Conservation (phyloP, 2,888 invertebrate species). For the Holacanthella duospinosa region DNA sequence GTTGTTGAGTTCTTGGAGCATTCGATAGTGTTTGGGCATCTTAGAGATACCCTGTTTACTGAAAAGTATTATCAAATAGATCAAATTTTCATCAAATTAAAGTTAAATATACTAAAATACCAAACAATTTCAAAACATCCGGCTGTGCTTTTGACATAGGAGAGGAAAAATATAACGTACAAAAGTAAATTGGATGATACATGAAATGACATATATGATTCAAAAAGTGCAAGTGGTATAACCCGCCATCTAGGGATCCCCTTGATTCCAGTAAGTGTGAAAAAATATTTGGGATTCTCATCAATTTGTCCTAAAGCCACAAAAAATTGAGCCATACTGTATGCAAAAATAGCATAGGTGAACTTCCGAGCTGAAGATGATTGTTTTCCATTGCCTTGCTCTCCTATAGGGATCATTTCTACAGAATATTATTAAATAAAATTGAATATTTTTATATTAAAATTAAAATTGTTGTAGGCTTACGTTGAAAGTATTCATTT, state of each 20-base stretch:
- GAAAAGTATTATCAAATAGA: too few species aligned
- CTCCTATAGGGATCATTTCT: not conserved
- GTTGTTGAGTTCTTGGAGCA: not conserved
- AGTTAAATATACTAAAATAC: too few species aligned
- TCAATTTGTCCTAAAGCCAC: not conserved
- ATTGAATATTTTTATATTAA: not conserved
- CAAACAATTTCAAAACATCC: not conserved
- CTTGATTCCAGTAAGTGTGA: not conserved
- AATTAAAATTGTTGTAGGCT: not conserved
- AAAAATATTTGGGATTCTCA: not conserved
- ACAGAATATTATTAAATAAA: not conserved
- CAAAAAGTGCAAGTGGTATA: not conserved
- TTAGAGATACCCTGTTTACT: not conserved
- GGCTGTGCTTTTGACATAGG: not conserved
- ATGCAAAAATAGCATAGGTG: not conserved
- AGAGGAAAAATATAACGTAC: not conserved
- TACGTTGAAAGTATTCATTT: not conserved
- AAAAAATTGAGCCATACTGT: not conserved
- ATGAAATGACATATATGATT: not conserved
- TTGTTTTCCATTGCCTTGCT: not conserved
- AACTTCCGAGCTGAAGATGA: not conserved
- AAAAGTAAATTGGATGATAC: not conserved
- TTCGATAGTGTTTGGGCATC: not conserved
- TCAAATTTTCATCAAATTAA: too few species aligned
- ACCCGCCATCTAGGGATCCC: not conserved